These are phyloP conservation scores for Stylophora pistillata DNA, from an alignment of 64 coral and sea anemone genomes.

Conservation along the genomic window DNA sequence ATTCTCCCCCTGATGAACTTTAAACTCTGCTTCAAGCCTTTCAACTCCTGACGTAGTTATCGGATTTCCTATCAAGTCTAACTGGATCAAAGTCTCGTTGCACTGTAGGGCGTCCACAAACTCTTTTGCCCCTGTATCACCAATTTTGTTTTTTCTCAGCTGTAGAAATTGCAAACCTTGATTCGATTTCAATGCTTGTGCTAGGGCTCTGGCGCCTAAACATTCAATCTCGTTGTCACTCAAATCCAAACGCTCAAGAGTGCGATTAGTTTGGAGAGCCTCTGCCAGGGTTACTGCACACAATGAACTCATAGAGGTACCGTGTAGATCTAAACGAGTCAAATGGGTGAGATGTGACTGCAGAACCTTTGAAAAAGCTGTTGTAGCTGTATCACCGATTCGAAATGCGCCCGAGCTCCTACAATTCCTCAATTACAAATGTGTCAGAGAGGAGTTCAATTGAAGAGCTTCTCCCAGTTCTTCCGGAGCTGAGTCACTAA, in stretches of 20 bases:
- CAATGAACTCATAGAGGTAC: not conserved
- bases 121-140: not conserved
- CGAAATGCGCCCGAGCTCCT: too few species aligned
- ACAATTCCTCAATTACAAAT: not conserved
- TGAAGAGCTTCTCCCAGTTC: not conserved
- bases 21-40: too few species aligned
- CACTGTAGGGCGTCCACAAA: not conserved
- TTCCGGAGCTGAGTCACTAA: not conserved
- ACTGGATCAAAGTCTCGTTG: not conserved
- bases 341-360: not conserved
- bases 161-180: not conserved
- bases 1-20: too few species aligned
- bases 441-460: not conserved
- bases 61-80: not conserved
- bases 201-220: not conserved
- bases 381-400: not conserved
- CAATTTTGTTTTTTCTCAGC: not conserved
- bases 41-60: too few species aligned
- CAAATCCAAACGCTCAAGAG: not conserved
- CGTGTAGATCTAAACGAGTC: not conserved
- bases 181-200: not conserved
- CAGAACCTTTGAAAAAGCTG: not conserved
- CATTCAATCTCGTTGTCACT: not conserved
- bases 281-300: not conserved
- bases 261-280: not conserved